Evolutionary conservation across 2,888 invertebrate species (phyloP).

Genomic region (Cistogaster globosa): DNA sequence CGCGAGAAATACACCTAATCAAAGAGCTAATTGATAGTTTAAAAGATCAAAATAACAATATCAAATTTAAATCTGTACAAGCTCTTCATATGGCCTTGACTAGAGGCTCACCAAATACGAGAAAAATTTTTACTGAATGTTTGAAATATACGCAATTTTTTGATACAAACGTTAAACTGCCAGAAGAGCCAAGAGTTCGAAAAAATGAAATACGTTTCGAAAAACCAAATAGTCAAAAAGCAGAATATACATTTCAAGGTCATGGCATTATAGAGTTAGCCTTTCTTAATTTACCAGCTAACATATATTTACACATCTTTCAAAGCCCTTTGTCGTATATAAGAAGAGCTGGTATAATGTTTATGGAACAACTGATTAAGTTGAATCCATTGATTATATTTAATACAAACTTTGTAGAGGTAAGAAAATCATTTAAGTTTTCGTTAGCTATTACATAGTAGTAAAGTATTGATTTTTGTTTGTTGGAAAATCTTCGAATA

Average conservation of each 20-base stretch:
- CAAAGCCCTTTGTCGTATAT: conserved; percentile 76
- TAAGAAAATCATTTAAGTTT: conserved; percentile 43
- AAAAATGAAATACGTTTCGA: conserved; percentile 78
- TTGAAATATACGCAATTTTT: conserved; percentile 77
- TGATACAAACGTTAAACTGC: conserved; percentile 74
- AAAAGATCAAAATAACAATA: conserved; percentile 78
- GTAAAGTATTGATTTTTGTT: too few species aligned
- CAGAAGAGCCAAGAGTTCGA: conserved; percentile 74
- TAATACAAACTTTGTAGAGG: conserved; percentile 80
- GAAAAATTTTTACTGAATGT: conserved; percentile 78
- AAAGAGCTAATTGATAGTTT: conserved; percentile 78
- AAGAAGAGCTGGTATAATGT: conserved; percentile 78
- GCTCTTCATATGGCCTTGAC: conserved; percentile 77
- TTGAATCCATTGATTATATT: conserved; percentile 80
- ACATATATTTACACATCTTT: conserved; percentile 77
- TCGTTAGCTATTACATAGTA: too few species aligned
- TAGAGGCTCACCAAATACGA: conserved; percentile 79
- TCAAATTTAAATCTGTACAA: conserved; percentile 80
- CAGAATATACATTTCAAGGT: conserved; percentile 79
- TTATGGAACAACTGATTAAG: conserved; percentile 78
- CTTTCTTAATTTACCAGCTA: conserved; percentile 78
- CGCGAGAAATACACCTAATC: conserved; percentile 80
- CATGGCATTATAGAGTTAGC: conserved; percentile 75
- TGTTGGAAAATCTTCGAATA: too few species aligned
- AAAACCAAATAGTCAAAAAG: conserved; percentile 75